Evolutionary conservation across 2,797 vertebrate species (phyloP), one percentile per base, ranked within the genome.

Genomic region (Toxotes lorentzi): DNA sequence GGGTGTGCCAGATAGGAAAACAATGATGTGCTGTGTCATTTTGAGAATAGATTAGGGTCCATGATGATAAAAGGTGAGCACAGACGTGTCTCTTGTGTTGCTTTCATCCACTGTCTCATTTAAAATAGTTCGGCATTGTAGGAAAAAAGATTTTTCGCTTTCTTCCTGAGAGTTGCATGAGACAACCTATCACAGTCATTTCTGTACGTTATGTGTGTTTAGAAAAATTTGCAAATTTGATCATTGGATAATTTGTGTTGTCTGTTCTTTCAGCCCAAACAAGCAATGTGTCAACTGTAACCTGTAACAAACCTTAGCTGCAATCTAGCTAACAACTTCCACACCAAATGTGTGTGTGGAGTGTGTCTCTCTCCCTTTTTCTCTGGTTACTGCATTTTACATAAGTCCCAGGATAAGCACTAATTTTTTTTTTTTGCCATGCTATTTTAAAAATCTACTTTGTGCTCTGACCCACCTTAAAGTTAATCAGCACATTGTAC

Each of bases 41-140:
- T 74, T 35, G 7, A 53, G 16, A 66, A 38, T 3, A 50, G 43
- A 78, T 72, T 68, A 47, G 2, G 65, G 69, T 59, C 9, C 27
- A 35, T 66, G 62, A 45, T 0, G 7, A 32, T 57, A 24, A 57
- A 65, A 19, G 1, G 0, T n/a, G 60, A 64, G 27, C n/a, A 21
- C 8, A 66, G 51, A 76, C 51, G 60, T 73, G 45, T 59, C 51
- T 76, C 35, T 30, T 30, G 27, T 63, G 41, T 54, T 58, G 64
- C 53, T 76, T 73, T 74, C 16, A 50, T 63, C 45, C 71, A 59
- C 32, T 8, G 24, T 50, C 30, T 60, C 16, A 14, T 71, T n/a
- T n/a, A n/a, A 61, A 74, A 59, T 57, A 27, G 50, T 30, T 45
- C 4, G 47, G 17, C 7, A 27, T 5, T 16, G 40, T 11, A 13